Conservation (phyloP, 2,113 vertebrate genomes). For the Stegastes partitus region DNA sequence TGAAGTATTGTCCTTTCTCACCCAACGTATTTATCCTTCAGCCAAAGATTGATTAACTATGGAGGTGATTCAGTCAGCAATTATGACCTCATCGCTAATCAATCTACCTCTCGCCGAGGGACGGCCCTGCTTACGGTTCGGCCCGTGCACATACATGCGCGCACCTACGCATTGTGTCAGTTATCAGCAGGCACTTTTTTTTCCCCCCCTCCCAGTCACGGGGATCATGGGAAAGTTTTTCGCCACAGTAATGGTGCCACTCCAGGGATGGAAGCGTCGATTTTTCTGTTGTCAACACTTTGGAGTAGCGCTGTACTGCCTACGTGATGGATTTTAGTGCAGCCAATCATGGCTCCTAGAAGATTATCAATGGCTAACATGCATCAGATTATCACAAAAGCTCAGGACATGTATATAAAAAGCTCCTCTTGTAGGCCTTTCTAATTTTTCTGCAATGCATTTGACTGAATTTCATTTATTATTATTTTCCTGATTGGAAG, state of each 20-base stretch:
- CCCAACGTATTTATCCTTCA: conserved; percentile 80
- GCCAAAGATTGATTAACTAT: conserved; percentile 83
- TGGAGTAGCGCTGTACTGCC: not conserved
- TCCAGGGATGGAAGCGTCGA: conserved; percentile 17
- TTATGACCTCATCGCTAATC: conserved; percentile 85
- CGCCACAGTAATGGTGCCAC: conserved; percentile 18
- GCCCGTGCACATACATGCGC: not conserved
- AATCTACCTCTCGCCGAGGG: conserved; percentile 67
- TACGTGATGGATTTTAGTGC: conserved; percentile 17
- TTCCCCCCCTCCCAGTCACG: not conserved
- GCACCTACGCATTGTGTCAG: conserved; percentile 26
- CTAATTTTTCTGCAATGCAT: not conserved
- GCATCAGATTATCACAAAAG: no score
- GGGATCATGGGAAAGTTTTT: conserved; percentile 72
- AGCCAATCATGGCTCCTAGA: not conserved
- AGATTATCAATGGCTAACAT: conserved; percentile 2
- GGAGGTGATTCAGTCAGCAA: conserved; percentile 81
- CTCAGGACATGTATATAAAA: no score
- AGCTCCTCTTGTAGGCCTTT: not conserved
- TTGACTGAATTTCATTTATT: not conserved
- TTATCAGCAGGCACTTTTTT: conserved; percentile 47
- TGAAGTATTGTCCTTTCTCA: conserved; percentile 81
- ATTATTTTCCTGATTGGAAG: not conserved
- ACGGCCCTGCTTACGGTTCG: conserved; percentile 56
- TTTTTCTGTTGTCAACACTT: conserved; percentile 1